Evolutionary conservation across 1,140 invertebrate species (phyloP).

Genomic region (Achroia grisella): DNA sequence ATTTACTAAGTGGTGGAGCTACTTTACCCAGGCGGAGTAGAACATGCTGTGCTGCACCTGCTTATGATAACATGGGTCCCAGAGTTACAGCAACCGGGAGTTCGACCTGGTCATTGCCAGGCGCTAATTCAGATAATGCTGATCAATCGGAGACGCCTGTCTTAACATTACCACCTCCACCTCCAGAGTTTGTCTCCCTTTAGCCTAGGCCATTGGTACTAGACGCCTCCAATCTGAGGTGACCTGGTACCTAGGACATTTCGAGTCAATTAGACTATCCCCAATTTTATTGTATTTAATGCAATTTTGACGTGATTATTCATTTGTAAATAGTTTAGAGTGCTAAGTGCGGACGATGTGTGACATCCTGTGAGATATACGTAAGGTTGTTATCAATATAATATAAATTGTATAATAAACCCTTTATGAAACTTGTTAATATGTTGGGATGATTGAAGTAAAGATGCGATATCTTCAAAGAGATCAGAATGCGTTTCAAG

Average conservation of each 20-base stretch:
- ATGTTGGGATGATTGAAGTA: conserved; percentile 45
- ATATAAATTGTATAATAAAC: conserved; percentile 43
- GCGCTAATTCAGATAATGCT: conserved; percentile 63
- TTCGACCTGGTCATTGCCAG: conserved; percentile 86
- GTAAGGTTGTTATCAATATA: conserved; percentile 67
- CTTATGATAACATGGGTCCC: conserved; percentile 93
- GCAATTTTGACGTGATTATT: conserved; percentile 50
- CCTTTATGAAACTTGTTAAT: conserved; percentile 52
- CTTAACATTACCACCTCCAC: conserved; percentile 54
- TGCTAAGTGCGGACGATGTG: conserved; percentile 51
- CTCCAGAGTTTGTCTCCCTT: conserved; percentile 66
- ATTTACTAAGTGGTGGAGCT: conserved; percentile 70
- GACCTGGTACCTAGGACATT: conserved; percentile 57
- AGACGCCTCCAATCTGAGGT: conserved; percentile 57
- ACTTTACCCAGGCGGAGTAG: conserved; percentile 51
- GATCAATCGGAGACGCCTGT: conserved; percentile 54
- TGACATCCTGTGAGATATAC: conserved; percentile 63
- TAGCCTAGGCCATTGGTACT: conserved; percentile 68
- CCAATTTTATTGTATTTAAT: conserved; percentile 55
- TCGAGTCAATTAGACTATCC: conserved; percentile 68
- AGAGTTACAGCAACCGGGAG: conserved; percentile 89
- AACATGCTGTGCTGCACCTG: conserved; percentile 67
- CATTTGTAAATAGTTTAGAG: conserved; percentile 48
- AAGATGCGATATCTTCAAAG: conserved; percentile 1
- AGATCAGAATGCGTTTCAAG: conserved; percentile 1